These are phyloP conservation scores for Octodon degus DNA, from an alignment of 2,113 vertebrate species.

Conservation along the genomic window DNA sequence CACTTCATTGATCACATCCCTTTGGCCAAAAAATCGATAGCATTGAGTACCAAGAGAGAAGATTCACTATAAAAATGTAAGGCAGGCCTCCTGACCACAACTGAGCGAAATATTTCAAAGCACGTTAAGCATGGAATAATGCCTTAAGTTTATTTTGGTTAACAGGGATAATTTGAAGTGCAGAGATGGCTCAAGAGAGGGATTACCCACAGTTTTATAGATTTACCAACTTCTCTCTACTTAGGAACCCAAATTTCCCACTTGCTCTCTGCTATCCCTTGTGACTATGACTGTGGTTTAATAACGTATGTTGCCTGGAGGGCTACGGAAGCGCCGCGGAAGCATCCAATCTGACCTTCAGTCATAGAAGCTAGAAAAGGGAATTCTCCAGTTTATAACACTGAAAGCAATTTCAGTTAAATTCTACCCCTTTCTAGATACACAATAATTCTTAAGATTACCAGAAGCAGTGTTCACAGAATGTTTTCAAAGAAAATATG, in stretches of 20 bases:
- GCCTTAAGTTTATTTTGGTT: constrained; percentile 58
- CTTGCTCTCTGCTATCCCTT: constrained; percentile 61
- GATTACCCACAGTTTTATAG: constrained; percentile 72
- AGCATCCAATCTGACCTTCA: background rate
- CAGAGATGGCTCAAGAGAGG: constrained; percentile 65
- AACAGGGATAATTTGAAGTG: constrained; percentile 64
- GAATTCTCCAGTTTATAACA: background rate
- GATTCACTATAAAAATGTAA: constrained; percentile 65
- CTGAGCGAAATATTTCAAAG: constrained; percentile 64
- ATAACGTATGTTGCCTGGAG: constrained; percentile 76
- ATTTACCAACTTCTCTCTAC: constrained; percentile 78
- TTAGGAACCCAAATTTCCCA: constrained; percentile 81
- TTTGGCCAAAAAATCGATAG: constrained; percentile 74
- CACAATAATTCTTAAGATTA: background rate
- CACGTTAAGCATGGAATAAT: constrained; percentile 29
- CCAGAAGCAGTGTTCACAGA: background rate
- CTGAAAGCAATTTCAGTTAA: constrained; percentile 23
- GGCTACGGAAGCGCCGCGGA: constrained; percentile 15
- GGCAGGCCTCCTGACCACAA: constrained; percentile 62
- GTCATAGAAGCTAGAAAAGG: constrained; percentile 21
- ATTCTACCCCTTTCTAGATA: constrained; percentile 6
- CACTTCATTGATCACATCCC: constrained; percentile 66
- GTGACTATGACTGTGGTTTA: constrained; percentile 73
- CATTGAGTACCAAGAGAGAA: constrained; percentile 64
- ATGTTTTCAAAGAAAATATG: background rate